Base-by-base conservation (phyloP, 2,888 invertebrate genomes). In the Steinernema hermaphroditum region DNA sequence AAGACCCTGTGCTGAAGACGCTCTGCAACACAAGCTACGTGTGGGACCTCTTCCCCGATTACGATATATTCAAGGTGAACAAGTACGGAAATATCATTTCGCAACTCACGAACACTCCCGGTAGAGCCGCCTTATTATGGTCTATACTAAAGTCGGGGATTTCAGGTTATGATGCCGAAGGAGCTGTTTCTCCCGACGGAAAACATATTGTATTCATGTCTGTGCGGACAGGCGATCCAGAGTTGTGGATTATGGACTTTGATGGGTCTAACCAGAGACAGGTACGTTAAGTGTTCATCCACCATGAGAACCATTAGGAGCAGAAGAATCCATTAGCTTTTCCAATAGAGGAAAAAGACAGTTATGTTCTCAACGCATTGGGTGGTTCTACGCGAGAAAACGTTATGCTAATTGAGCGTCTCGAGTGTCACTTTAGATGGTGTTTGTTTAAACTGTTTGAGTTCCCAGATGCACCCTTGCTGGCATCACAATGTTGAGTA, bases 111-210 rank as follows among this genome's bases (percentile, higher is more conserved):
- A 37, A 78, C 49, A 43, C 46, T n/a, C 72, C 75, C 0, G 78
- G 78, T 54, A 49, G 37, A 37, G 37, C 34, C n/a, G 16, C 22
- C 27, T 29, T 12, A n/a, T 69, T 4, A 27, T 12, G 49, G 22
- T 71, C 32, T 12, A 37, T 37, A 8, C 6, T 12, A 16, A 34
- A 2, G 8, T 71, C 46, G 8, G 16, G 22, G 9, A 8, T 12
- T 34, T 73, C 22, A 75, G 75, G 75, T 2, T 80, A 80, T 73
- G 80, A 79, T 71, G 80, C 80, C 12, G 78, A 78, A 77, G 78
- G 78, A 2, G 81, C 80, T 9, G 69, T 79, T 0, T 80, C 77
- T 9, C 78, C 80, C 8, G 73, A 80, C 34, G 81, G 81, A 32
- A 75, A 54, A n/a, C 43, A 44, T 12, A 81, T 79, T 46, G 80